A percentile compares a stretch with the other conserved stretches of the same genome.
These are phyloP conservation scores for Astyanax mexicanus DNA, from an alignment of 2,797 vertebrate genomes.

Conservation along the genomic window DNA sequence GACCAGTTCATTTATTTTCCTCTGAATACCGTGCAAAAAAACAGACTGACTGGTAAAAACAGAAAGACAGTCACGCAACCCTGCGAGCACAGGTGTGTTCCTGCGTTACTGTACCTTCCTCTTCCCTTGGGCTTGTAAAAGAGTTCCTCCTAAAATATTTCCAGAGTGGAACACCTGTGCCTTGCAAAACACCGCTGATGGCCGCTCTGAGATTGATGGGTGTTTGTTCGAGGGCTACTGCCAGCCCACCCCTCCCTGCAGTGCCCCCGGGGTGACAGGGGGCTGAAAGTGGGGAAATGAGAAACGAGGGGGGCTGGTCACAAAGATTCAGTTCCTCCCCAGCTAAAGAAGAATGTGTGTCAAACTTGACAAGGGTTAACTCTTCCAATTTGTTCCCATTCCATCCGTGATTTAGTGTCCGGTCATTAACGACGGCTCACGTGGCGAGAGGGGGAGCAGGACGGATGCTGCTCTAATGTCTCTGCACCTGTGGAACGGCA, in stretches of 20 bases:
- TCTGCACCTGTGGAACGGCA: conserved; percentile 20
- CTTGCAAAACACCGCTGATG: conserved; percentile 40
- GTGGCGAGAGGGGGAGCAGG: neutral
- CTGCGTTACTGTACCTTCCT: conserved; percentile 4
- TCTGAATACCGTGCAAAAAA: too few relatives aligned
- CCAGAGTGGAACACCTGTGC: conserved; percentile 66
- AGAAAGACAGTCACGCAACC: neutral
- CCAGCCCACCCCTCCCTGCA: conserved; percentile 36
- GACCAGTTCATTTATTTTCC: neutral
- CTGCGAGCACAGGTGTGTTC: neutral
- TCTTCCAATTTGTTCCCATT: conserved; percentile 60
- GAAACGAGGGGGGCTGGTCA: neutral
- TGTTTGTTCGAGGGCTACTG: conserved; percentile 51
- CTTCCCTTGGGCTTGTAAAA: conserved; percentile 48
- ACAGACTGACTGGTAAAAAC: neutral
- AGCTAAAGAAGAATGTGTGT: conserved; percentile 55
- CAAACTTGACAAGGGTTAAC: conserved; percentile 71
- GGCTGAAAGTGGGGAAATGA: conserved; percentile 9
- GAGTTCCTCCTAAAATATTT: conserved; percentile 56
- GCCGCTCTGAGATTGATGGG: conserved; percentile 66
- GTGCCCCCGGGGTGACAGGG: conserved; percentile 10
- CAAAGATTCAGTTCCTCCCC: conserved; percentile 6
- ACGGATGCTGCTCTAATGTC: neutral
- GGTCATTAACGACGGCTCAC: neutral
- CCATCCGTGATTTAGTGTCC: conserved; percentile 52